Evolutionary conservation across 2,888 invertebrate species (phyloP), one percentile per base, ranked within the genome.

Genomic region (Panopea generosa): DNA sequence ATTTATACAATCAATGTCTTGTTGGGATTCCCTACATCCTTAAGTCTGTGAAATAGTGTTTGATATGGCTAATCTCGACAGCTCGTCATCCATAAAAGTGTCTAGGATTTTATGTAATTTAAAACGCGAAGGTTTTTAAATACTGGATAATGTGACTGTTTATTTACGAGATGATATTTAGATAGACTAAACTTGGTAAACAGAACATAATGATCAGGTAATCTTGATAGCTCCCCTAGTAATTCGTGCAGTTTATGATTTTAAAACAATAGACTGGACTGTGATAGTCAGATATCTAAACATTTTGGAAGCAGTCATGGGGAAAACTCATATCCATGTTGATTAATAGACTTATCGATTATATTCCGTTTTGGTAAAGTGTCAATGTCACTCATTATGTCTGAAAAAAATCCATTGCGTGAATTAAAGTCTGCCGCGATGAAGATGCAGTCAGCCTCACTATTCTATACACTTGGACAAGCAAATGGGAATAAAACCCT

Each of bases 341-440:
- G 59, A 53, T 73, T 67, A 4, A 57, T 38, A 16, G 40, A 55
- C 14, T 24, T 50, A 27, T 74, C 74, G 11, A 68, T 57, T 2
- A 18, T 16, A 1, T 27, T 52, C 20, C 72, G n/a, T 47, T 11
- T 3, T 2, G 68, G 60, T 22, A 77, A 20, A 4, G 27, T 24
- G 26, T 72, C 72, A 29, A 49, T 43, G 26, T 69, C 74, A n/a
- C 20, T 24, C 27, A 49, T 22, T 11, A 57, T 11, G 29, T 77
- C 72, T 6, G 55, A 33, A 22, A 77, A 33, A 20, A 47, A 29
- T 6, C 72, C 72, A 20, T 72, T 69, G 45, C 68, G n/a, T 14
- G 65, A 26, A 27, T 73, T 72, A 47, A 77, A 69, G 24, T 77
- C 72, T 7, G 59, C 72, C 4, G 49, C 27, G 20, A 73, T 14